Evolutionary conservation across 2,797 vertebrate genomes (phyloP).

Genomic region (Coilia nasus): DNA sequence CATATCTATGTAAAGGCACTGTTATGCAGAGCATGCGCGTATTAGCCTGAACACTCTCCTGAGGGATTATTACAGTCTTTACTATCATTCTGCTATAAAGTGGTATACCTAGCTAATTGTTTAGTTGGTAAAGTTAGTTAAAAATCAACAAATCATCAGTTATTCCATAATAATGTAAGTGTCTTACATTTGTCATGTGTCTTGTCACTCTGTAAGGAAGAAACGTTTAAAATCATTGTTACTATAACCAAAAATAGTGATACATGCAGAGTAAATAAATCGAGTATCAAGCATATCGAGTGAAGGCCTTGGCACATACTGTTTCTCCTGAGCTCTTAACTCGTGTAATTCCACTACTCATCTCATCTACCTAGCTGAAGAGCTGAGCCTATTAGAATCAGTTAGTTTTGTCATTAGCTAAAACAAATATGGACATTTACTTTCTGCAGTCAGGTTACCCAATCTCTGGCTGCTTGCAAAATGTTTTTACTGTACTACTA

Average conservation of each 20-base stretch:
- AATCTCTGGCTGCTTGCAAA: too few species aligned
- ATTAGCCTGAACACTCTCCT: background rate
- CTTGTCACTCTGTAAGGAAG: conserved; percentile 87
- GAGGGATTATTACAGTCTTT: background rate
- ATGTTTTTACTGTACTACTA: too few species aligned
- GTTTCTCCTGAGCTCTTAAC: too few species aligned
- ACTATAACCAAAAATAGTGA: background rate
- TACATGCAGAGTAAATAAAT: background rate
- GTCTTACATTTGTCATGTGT: conserved; percentile 98
- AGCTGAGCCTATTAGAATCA: too few species aligned
- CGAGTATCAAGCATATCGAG: background rate
- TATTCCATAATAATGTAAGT: conserved; percentile 32
- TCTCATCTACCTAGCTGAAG: too few species aligned
- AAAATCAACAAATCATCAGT: background rate
- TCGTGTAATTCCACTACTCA: too few species aligned
- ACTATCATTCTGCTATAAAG: background rate
- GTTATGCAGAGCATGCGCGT: background rate
- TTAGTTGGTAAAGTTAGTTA: background rate
- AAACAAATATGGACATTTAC: too few species aligned
- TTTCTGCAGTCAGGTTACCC: too few species aligned
- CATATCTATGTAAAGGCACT: background rate
- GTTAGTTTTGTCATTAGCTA: too few species aligned
- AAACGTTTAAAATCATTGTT: conserved; percentile 27
- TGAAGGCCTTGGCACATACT: too few species aligned
- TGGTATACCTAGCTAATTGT: background rate